phyloP scores from a whole-genome alignment of 2,888 invertebrate species.

The Panzeria rudis region DNA sequence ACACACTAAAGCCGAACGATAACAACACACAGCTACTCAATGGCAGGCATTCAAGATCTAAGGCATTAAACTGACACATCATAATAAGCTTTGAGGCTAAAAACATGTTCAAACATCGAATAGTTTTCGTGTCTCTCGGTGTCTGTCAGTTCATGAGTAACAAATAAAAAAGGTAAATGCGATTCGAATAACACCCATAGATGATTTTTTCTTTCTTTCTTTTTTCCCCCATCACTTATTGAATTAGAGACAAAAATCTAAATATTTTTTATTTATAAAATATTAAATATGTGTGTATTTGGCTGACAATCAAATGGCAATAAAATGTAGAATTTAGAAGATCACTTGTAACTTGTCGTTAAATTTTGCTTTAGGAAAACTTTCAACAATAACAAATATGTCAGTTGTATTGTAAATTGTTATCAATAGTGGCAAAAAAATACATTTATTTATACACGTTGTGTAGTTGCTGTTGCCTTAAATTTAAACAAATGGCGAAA shows the following conservation, averaged over 20 bases:
- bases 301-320: slow-evolving; percentile 17
- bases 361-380: not conserved
- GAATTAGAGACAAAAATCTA: not conserved
- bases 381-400: slow-evolving; percentile 19
- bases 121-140: slow-evolving; percentile 16
- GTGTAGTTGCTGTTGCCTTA: not conserved
- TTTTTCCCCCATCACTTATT: not conserved
- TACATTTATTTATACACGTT: slow-evolving; percentile 18
- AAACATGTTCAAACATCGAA: slow-evolving; percentile 56
- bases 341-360: slow-evolving; percentile 7
- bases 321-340: not conserved
- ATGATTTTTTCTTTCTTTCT: not conserved
- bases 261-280: slow-evolving; percentile 19
- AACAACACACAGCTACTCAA: slow-evolving; percentile 6
- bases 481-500: slow-evolving; percentile 18
- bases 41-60: slow-evolving; percentile 43
- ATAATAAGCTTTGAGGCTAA: slow-evolving; percentile 56
- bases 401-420: not conserved
- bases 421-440: slow-evolving; percentile 39
- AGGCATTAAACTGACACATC: slow-evolving; percentile 66
- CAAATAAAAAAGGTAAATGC: slow-evolving; percentile 31
- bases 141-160: slow-evolving; percentile 28
- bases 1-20: slow-evolving; percentile 4
- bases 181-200: slow-evolving; percentile 28
- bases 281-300: slow-evolving; percentile 11